Evolutionary conservation across 2,888 invertebrate species (phyloP).

Genomic region (Synergus umbraculus): DNA sequence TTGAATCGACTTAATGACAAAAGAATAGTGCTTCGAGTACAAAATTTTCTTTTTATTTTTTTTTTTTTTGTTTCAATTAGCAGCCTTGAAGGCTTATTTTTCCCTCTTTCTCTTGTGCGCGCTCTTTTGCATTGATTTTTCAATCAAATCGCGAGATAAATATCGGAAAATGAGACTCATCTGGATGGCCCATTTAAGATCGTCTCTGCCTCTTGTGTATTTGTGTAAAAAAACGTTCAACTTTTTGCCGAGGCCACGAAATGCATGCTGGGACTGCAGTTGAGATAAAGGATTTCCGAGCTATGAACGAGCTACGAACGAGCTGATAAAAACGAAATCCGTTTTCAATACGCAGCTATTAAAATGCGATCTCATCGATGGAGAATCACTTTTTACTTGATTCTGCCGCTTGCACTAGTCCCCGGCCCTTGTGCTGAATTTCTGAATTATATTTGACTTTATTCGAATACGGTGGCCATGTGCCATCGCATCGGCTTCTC

Average conservation of each 20-base stretch:
- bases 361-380: constrained; percentile 58
- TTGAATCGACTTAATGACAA: neutral
- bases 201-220: neutral
- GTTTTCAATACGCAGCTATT: constrained; percentile 63
- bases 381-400: constrained; percentile 51
- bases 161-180: constrained; percentile 11
- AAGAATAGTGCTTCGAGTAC: neutral
- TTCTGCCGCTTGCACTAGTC: neutral
- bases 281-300: constrained; percentile 42
- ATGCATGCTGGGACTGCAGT: constrained; percentile 10
- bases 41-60: too few species aligned
- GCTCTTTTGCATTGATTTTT: constrained; percentile 32
- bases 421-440: neutral
- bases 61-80: neutral
- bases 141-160: constrained; percentile 9
- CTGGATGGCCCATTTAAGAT: constrained; percentile 10
- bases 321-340: constrained; percentile 62
- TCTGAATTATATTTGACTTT: constrained; percentile 20
- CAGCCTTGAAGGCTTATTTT: neutral
- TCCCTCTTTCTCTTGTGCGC: neutral
- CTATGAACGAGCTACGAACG: constrained; percentile 49
- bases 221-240: constrained; percentile 2
- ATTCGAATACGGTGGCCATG: neutral
- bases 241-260: neutral
- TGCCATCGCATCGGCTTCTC: neutral